A percentile compares a stretch with the other conserved stretches of the same genome.
These are phyloP conservation scores for Progne subis DNA, from an alignment of 2,113 vertebrate genomes.

Conservation along the genomic window DNA sequence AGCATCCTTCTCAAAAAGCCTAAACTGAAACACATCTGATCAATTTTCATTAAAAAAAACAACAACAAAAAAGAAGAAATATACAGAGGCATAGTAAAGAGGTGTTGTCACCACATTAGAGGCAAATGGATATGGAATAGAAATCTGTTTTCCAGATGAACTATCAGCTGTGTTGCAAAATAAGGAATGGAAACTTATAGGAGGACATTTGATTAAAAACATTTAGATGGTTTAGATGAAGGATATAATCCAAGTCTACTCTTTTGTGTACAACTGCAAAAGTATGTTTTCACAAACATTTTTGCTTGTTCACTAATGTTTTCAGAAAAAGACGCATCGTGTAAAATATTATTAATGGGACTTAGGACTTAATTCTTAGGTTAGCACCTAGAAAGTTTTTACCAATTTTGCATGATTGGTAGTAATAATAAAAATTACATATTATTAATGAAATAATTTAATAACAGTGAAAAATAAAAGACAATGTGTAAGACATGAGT, in stretches of 20 bases:
- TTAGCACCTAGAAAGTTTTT: not conserved
- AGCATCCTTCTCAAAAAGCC: conserved; percentile 19
- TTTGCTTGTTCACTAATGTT: not conserved
- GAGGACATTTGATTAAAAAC: not conserved
- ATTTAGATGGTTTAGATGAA: not conserved
- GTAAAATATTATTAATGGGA: not conserved
- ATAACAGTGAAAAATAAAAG: not conserved
- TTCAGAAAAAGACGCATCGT: not conserved
- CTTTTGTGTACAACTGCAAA: not conserved
- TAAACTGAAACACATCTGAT: not conserved
- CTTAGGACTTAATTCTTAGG: not conserved
- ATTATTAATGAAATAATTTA: not conserved
- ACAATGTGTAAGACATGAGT: not conserved
- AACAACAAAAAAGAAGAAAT: not conserved
- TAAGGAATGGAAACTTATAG: not conserved
- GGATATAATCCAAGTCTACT: not conserved
- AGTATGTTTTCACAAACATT: not conserved
- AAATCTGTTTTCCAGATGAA: conserved; percentile 53
- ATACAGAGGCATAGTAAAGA: conserved; percentile 3
- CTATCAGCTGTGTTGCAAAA: conserved; percentile 19
- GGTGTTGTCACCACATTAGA: conserved; percentile 32
- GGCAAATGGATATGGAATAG: not conserved
- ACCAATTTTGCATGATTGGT: not conserved
- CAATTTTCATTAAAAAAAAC: not conserved
- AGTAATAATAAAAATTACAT: not conserved